A percentile compares a stretch with the other conserved stretches of the same genome.
phyloP scores from a whole-genome alignment of 2,113 vertebrate genomes.

The Scomber colias region DNA sequence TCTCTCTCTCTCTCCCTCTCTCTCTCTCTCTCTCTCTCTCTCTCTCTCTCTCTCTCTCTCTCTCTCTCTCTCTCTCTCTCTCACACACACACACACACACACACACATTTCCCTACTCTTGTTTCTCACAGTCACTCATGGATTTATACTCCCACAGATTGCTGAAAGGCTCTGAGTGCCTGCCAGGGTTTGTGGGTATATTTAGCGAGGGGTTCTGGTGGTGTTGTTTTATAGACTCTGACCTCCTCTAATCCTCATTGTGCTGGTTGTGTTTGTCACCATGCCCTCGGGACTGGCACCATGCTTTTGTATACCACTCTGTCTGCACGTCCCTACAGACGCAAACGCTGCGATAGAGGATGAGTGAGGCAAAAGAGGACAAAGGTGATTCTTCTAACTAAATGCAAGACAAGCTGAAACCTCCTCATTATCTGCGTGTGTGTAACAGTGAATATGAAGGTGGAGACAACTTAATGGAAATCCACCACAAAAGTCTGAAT shows the following conservation, averaged over 20 bases:
- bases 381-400: not conserved
- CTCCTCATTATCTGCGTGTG: not conserved
- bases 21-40: too few species aligned
- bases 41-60: too few species aligned
- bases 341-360: not conserved
- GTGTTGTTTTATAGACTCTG: constrained; percentile 30
- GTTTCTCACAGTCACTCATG: constrained; percentile 50
- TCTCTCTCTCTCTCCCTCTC: too few species aligned
- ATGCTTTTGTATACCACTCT: constrained; percentile 14
- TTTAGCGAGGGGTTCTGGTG: constrained; percentile 49
- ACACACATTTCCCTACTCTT: not conserved
- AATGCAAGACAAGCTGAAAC: not conserved
- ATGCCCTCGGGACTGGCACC: constrained; percentile 14
- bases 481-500: not conserved
- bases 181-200: constrained; percentile 53
- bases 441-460: too few species aligned
- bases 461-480: not conserved
- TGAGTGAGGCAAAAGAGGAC: constrained; percentile 8
- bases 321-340: constrained; percentile 31
- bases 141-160: constrained; percentile 37
- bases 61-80: too few species aligned
- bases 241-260: constrained; percentile 5
- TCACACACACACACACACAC: not conserved
- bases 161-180: constrained; percentile 45
- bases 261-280: constrained; percentile 20